Evolutionary conservation across 2,888 invertebrate species (phyloP), one percentile per base, ranked within the genome.

Genomic region (Heliconius aoede): DNA sequence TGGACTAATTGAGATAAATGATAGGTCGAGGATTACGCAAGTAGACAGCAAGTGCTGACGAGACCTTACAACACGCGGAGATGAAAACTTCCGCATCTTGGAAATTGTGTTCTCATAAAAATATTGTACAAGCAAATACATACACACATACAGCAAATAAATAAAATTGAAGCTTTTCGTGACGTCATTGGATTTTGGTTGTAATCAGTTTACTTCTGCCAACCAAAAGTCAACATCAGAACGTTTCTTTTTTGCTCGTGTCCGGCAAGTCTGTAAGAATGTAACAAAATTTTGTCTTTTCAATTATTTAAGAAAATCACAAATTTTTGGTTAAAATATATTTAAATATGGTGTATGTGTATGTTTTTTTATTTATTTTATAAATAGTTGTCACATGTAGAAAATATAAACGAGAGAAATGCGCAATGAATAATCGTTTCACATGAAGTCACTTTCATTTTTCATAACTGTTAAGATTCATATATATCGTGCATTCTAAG

Each of bases 1-100:
- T 80, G 69, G 77, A 76, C 69, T 78, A 78, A 79, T 80, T 80
- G 73, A 79, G 78, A 79, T 80, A 78, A 79, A 79, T 80, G 80
- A 78, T 80, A 76, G 76, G 76, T 68, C 74, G 74, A 64, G 67
- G 73, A 76, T 80, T 80, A 76, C 76, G 69, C 79, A 81, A 80
- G 72, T 61, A 51, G n/a, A 58, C 36, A 74, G 72, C 76, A 55
- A 78, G 65, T 76, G 69, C 74, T 73, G 77, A 78, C 78, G 76
- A 78, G 74, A 67, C 60, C 77, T 78, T 74, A 74, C 76, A 78
- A 76, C 74, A 74, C 68, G 74, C 32, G 36, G 32, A 32, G 64
- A 28, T 69, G 72, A 68, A 74, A 74, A 32, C 72, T 79, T 79
- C 77, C 72, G 76, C 60, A 72, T 73, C 62, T 61, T 68, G 64